Evolutionary conservation across 2,888 invertebrate species (phyloP), one percentile per base, ranked within the genome.

Genomic region (Sphaerophoria taeniata): DNA sequence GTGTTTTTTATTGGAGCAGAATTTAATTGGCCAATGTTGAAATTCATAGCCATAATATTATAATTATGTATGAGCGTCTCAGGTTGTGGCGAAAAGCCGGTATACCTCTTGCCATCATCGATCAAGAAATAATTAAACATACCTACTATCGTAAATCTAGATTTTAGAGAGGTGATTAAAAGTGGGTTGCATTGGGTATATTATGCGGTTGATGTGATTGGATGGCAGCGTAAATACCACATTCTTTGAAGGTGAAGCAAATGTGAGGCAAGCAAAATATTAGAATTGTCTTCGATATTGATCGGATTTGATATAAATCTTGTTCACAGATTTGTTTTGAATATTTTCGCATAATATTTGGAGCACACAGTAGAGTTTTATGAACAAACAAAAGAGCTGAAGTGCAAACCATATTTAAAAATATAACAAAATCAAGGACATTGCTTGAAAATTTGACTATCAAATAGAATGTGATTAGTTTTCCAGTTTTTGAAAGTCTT

Each of bases 1-100:
- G 3, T 24, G 24, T 53, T 34, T 84, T 63, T 79, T 75, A 84
- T 14, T 84, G 34, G 83, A 79, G 79, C 83, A 67, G 58, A 74
- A 65, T 71, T 74, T 83, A 78, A 78, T 82, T 78, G 72, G 69
- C 31, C 1, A 67, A 34, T 74, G 61, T 73, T 36, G 77, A 47
- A 77, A 77, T 73, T 33, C 55, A 67, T n/a, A 4, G 9, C 45
- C 53, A 31, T 47, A 24, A 9, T 6, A 33, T 39, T 45, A 31
- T 47, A 24, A 9, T 6, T 14, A 12, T 51, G 51, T 9, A n/a
- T 58, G 45, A 9, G 33, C 33, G 12, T 39, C 6, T n/a, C n/a
- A 53, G 71, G 71, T 24, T 24, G 24, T 45, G 60, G 53, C 24
- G 24, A 24, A 14, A 34, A 63, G 11, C 9, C 6, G 49, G 6